phyloP scores from a whole-genome alignment of 2,797 vertebrate species.

The Protonibea diacanthus region DNA sequence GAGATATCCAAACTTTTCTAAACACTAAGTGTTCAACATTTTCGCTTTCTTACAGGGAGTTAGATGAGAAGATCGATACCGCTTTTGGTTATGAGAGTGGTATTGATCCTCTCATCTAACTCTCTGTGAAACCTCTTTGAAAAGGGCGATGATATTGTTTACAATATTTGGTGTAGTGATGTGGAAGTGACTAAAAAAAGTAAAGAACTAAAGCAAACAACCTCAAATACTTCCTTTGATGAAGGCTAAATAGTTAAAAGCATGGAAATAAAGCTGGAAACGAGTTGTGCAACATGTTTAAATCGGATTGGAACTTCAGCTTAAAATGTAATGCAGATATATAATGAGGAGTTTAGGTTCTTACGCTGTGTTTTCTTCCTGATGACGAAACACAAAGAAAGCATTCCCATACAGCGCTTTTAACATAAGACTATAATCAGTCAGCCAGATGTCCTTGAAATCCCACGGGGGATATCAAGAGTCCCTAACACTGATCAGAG shows the following conservation, averaged over 20 bases:
- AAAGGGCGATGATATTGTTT: neutral
- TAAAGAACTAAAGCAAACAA: neutral
- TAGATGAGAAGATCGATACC: no score
- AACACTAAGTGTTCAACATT: no score
- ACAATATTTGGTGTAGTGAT: neutral
- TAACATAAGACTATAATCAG: conserved; percentile 12
- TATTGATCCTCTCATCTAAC: no score
- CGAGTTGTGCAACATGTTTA: neutral
- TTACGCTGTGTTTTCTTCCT: neutral
- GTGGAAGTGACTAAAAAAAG: neutral
- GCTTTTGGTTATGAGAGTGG: neutral
- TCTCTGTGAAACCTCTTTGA: neutral
- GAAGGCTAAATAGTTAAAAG: neutral
- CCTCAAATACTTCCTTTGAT: neutral
- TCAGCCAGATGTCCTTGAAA: conserved; percentile 71
- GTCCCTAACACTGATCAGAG: conserved; percentile 39
- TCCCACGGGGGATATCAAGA: conserved; percentile 50
- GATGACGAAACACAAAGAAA: neutral
- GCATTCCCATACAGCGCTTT: neutral
- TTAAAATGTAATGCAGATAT: neutral
- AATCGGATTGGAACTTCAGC: neutral
- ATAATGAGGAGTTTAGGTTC: neutral
- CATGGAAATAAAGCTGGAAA: neutral
- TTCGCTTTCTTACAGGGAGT: no score
- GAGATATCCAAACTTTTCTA: neutral